Percentiles rank a stretch among this genome's conserved stretches.
phyloP scores from a whole-genome alignment of 2,888 invertebrate genomes.

The Lasioglossum lativentre region DNA sequence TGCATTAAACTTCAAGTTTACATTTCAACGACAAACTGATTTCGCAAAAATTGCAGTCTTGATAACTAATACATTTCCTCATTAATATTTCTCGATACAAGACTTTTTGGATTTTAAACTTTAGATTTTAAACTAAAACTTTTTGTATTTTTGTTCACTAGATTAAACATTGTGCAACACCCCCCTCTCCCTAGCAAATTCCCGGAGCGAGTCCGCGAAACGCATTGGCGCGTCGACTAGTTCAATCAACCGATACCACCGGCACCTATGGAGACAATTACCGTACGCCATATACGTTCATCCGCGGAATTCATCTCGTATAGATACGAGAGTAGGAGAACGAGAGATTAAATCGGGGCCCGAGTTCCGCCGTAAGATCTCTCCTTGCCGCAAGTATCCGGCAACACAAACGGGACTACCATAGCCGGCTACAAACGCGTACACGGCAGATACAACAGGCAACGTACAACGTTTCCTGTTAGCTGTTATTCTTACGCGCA shows the following conservation, averaged over 20 bases:
- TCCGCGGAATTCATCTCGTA: conserved; percentile 76
- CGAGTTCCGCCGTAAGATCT: conserved; percentile 36
- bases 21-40: too few relatives aligned
- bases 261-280: conserved; percentile 81
- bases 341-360: conserved; percentile 42
- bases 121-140: not conserved
- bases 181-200: not conserved
- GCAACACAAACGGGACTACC: conserved; percentile 74
- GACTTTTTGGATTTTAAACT: not conserved
- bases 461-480: conserved; percentile 82
- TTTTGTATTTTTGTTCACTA: not conserved
- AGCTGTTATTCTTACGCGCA: conserved; percentile 74
- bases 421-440: conserved; percentile 64
- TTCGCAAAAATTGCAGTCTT: too few relatives aligned
- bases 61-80: too few relatives aligned
- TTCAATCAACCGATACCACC: conserved; percentile 69
- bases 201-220: not conserved
- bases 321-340: conserved; percentile 61
- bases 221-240: not conserved
- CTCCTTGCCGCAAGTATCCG: conserved; percentile 62
- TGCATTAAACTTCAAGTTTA: too few relatives aligned
- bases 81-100: not conserved
- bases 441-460: conserved; percentile 62
- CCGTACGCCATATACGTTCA: conserved; percentile 81
- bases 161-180: not conserved